Conservation (phyloP, 2,888 invertebrate species). For the Erannis defoliaria region DNA sequence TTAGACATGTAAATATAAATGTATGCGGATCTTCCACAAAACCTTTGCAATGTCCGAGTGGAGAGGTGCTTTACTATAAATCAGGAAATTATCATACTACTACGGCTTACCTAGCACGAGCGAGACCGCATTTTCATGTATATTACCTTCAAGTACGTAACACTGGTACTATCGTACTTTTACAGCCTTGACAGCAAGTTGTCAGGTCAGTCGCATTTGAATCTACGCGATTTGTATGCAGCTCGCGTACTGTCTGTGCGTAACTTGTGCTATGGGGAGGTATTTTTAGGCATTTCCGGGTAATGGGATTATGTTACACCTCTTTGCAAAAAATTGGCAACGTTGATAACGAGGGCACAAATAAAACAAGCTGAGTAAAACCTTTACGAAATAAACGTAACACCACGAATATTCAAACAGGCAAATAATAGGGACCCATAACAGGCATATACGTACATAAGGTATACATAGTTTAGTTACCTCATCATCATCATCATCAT, state of each 20-base stretch:
- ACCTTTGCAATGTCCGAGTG: no score
- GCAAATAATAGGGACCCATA: no score
- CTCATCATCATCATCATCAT: no score
- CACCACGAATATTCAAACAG: no score
- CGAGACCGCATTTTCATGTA: constrained; percentile 8
- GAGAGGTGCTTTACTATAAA: constrained; percentile 6
- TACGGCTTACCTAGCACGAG: constrained; percentile 6
- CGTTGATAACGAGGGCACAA: neutral
- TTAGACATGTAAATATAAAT: no score
- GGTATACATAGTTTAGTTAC: no score
- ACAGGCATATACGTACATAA: no score
- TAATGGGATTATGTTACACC: constrained; percentile 21
- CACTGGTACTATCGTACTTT: constrained; percentile 5
- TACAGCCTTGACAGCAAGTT: constrained; percentile 55
- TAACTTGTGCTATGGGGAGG: constrained; percentile 44
- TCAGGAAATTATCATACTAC: constrained; percentile 31
- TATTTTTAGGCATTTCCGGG: constrained; percentile 56
- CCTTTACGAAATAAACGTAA: no score
- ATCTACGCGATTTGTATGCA: constrained; percentile 52
- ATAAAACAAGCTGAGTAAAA: no score
- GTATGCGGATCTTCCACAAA: no score
- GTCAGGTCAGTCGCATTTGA: constrained; percentile 58
- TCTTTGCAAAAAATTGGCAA: neutral
- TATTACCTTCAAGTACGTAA: constrained; percentile 2
- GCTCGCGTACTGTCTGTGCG: constrained; percentile 45